A percentile compares a stretch with the other conserved stretches of the same genome.
These are phyloP conservation scores for Tolypeutes matacus DNA, from an alignment of 2,797 vertebrate genomes.

Conservation along the genomic window DNA sequence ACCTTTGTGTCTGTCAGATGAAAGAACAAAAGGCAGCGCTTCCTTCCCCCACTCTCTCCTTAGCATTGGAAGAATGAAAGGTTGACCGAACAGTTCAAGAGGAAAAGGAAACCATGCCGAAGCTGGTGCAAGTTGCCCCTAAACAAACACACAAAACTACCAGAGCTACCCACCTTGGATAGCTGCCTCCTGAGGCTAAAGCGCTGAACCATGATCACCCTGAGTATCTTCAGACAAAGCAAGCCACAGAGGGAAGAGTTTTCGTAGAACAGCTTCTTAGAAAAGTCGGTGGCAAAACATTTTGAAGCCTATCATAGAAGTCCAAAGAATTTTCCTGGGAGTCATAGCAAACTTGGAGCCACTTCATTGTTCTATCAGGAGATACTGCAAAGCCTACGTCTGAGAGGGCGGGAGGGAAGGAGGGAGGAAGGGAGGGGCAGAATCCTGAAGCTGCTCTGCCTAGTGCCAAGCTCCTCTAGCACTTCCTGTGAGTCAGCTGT, in stretches of 20 bases:
- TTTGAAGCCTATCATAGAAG: constrained; percentile 67
- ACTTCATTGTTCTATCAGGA: constrained; percentile 83
- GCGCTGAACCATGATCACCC: constrained; percentile 95
- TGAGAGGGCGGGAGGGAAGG: constrained; percentile 55
- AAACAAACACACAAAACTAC: background rate
- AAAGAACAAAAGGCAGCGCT: constrained; percentile 86
- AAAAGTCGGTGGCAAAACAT: constrained; percentile 76
- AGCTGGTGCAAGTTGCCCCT: constrained; percentile 31
- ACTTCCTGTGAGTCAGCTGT: constrained; percentile 91
- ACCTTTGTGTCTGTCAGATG: constrained; percentile 82
- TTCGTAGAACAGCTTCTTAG: constrained; percentile 73
- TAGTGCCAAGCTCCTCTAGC: constrained; percentile 81
- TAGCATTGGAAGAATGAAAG: constrained; percentile 48
- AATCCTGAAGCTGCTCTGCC: constrained; percentile 66
- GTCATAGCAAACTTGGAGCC: constrained; percentile 84
- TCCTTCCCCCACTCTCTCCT: constrained; percentile 70
- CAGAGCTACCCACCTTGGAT: constrained; percentile 94
- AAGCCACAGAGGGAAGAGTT: constrained; percentile 55
- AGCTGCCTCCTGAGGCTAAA: constrained; percentile 96
- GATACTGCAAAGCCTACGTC: constrained; percentile 71
- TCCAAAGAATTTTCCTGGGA: constrained; percentile 60
- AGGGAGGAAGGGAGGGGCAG: constrained; percentile 78
- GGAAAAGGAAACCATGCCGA: constrained; percentile 53
- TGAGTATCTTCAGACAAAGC: constrained; percentile 76
- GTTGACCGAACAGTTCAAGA: constrained; percentile 33